Conservation (phyloP, 2,797 vertebrate genomes). For the Enteromius fasciolatus region DNA sequence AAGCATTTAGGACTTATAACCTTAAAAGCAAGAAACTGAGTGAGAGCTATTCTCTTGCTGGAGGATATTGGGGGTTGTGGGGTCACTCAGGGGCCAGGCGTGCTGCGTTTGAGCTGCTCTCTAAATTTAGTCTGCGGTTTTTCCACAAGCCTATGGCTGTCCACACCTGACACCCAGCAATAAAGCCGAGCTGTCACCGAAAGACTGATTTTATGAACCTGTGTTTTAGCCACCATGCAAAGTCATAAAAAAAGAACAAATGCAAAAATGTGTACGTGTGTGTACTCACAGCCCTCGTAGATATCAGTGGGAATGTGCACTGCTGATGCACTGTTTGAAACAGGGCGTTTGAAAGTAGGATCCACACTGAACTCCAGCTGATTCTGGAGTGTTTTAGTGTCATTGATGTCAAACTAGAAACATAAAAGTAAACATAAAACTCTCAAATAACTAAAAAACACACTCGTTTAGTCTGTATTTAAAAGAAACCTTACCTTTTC, state of each 20-base stretch:
- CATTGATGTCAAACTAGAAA: slow-evolving; percentile 80
- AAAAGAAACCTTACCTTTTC: slow-evolving; percentile 32
- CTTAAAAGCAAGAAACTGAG: neutral
- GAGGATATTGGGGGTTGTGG: slow-evolving; percentile 15
- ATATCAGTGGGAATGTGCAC: slow-evolving; percentile 98
- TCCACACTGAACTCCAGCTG: slow-evolving; percentile 86
- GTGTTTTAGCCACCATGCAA: neutral
- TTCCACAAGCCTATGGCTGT: slow-evolving; percentile 30
- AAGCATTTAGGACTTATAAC: slow-evolving; percentile 21
- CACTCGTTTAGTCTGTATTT: neutral
- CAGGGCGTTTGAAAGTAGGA: slow-evolving; percentile 84
- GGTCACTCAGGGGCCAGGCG: slow-evolving; percentile 26
- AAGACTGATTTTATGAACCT: slow-evolving; percentile 14
- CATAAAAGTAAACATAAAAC: slow-evolving; percentile 4
- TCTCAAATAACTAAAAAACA: neutral
- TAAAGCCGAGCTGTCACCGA: slow-evolving; percentile 7
- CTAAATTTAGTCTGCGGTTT: slow-evolving; percentile 45
- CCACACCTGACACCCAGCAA: slow-evolving; percentile 34
- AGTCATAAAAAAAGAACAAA: neutral
- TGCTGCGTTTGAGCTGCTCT: neutral
- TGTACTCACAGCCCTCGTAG: slow-evolving; percentile 95
- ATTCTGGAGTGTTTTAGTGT: slow-evolving; percentile 78
- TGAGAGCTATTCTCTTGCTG: slow-evolving; percentile 14
- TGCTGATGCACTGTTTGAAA: slow-evolving; percentile 91
- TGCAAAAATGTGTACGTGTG: slow-evolving; percentile 7